Percentiles rank a stretch among this genome's conserved stretches.
Evolutionary conservation across 2,113 vertebrate species (phyloP).

Genomic region (Ictalurus furcatus): DNA sequence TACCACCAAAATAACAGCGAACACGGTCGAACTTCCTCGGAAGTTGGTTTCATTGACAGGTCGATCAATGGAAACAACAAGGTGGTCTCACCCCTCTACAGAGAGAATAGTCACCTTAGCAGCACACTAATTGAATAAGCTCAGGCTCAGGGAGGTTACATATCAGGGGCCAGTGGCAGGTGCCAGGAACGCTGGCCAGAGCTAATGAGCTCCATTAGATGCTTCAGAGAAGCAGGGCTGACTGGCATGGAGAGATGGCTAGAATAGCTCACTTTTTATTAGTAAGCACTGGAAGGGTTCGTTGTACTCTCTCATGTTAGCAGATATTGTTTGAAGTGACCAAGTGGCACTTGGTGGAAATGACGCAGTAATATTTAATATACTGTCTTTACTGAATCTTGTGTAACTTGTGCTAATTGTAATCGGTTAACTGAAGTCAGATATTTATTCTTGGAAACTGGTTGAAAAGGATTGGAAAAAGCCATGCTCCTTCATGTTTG

Average conservation of each 20-base stretch:
- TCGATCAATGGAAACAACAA: slow-evolving; percentile 74
- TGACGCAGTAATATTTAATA: background rate
- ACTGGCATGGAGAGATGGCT: slow-evolving; percentile 39
- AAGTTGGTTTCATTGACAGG: slow-evolving; percentile 57
- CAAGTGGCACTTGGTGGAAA: background rate
- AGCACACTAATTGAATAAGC: slow-evolving; percentile 71
- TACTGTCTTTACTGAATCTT: background rate
- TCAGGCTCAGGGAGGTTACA: slow-evolving; percentile 62
- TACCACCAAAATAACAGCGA: slow-evolving; percentile 74
- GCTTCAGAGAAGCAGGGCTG: slow-evolving; percentile 25
- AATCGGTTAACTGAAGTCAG: background rate
- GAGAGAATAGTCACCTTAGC: slow-evolving; percentile 65
- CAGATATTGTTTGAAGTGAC: background rate
- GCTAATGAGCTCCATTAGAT: slow-evolving; percentile 72
- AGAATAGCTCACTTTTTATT: slow-evolving; percentile 53
- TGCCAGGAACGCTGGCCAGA: slow-evolving; percentile 67
- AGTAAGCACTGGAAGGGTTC: slow-evolving; percentile 39
- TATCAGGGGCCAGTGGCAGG: slow-evolving; percentile 60
- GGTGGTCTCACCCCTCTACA: slow-evolving; percentile 41
- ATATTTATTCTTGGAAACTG: background rate
- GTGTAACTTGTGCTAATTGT: background rate
- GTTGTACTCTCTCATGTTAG: background rate
- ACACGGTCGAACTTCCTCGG: slow-evolving; percentile 65
- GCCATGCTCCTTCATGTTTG: background rate
- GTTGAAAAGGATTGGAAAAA: background rate